Percentiles rank a stretch among this genome's conserved stretches.
These are phyloP conservation scores for Archips xylosteana DNA, from an alignment of 2,888 invertebrate species.

Conservation along the genomic window DNA sequence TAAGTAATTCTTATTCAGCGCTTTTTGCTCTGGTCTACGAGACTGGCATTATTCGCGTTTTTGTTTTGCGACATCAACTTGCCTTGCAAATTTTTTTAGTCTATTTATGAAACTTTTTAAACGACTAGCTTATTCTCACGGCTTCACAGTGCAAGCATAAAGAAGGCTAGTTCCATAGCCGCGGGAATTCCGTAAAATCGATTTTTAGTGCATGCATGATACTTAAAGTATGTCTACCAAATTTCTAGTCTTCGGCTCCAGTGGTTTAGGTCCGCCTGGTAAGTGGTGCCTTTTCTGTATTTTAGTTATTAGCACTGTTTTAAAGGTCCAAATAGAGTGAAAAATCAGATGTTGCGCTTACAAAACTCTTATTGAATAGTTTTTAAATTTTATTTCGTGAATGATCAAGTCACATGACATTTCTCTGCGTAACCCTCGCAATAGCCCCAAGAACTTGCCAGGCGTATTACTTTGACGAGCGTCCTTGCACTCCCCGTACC, in stretches of 20 bases:
- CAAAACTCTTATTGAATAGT: constrained; percentile 28
- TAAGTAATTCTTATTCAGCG: constrained; percentile 37
- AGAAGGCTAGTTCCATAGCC: too few species aligned
- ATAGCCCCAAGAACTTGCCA: constrained; percentile 62
- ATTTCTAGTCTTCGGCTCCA: too few species aligned
- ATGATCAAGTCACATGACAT: constrained; percentile 32
- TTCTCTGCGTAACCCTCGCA: constrained; percentile 47
- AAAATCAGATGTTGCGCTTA: constrained; percentile 1
- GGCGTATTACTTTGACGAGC: constrained; percentile 68
- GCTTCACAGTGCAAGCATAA: too few species aligned
- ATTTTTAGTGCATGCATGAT: too few species aligned
- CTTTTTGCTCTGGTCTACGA: constrained; percentile 33
- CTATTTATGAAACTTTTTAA: constrained; percentile 12
- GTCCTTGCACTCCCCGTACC: constrained; percentile 59
- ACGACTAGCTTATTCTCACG: too few species aligned
- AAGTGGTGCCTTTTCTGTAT: too few species aligned
- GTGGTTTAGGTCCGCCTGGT: too few species aligned
- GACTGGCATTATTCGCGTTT: constrained; percentile 21
- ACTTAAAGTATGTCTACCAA: too few species aligned
- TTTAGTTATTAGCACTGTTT: too few species aligned
- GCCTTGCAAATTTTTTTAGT: constrained; percentile 34
- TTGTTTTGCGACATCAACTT: constrained; percentile 17
- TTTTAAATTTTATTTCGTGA: constrained; percentile 38
- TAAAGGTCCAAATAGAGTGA: not conserved
- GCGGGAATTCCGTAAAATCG: too few species aligned